phyloP scores from a whole-genome alignment of 2,113 vertebrate species.

The Myocastor coypus region DNA sequence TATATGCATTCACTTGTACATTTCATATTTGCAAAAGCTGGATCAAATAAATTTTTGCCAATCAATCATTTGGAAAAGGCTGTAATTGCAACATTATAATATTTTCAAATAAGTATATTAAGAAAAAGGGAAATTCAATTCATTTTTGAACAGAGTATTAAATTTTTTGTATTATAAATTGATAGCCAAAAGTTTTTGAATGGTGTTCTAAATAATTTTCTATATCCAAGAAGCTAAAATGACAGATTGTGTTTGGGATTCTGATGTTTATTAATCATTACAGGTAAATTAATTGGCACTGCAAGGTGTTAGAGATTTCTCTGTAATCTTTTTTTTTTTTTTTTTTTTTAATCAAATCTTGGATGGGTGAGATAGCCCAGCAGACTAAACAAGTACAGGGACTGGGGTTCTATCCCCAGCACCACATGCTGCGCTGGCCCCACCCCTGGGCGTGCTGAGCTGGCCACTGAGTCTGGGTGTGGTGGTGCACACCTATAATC shows the following conservation, averaged over 20 bases:
- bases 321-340: background rate
- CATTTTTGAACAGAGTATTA: background rate
- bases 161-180: background rate
- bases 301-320: background rate
- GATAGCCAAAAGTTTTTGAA: background rate
- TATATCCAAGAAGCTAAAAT: background rate
- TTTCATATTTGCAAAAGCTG: background rate
- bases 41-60: background rate
- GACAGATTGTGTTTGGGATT: background rate
- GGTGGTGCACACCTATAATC: too few species aligned
- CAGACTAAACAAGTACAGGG: too few species aligned
- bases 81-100: background rate
- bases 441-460: too few species aligned
- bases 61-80: conserved; percentile 17
- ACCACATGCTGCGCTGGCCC: too few species aligned
- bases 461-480: too few species aligned
- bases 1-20: background rate
- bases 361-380: too few species aligned
- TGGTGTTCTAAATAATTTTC: conserved; percentile 26
- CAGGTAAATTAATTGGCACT: background rate
- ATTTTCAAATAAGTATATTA: conserved; percentile 29
- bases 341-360: background rate
- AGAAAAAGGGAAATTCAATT: conserved; percentile 3
- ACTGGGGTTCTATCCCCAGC: too few species aligned
- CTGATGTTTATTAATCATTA: background rate